Conservation (phyloP, 2,113 vertebrate species). For the Tragelaphus strepsiceros region DNA sequence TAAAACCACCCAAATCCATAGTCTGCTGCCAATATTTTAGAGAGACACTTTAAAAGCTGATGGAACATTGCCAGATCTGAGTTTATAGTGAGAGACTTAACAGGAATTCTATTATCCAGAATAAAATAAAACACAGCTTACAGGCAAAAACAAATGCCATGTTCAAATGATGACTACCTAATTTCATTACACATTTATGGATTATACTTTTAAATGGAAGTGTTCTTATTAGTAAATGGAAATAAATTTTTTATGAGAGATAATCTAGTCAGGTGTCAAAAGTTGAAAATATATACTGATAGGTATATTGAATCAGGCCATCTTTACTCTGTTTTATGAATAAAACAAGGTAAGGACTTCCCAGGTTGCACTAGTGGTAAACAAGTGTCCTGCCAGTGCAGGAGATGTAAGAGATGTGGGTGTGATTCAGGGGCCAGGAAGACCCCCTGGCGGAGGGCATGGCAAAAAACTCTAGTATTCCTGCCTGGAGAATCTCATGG, state of each 20-base stretch:
- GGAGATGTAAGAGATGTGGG: not conserved
- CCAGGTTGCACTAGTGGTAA: not conserved
- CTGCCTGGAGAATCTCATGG: not conserved
- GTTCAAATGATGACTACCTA: not conserved
- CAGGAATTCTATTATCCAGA: not conserved
- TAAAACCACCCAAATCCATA: not conserved
- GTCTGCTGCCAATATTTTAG: constrained; percentile 22
- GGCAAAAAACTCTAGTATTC: not conserved
- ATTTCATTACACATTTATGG: not conserved
- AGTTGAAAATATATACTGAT: not conserved
- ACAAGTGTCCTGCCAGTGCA: not conserved
- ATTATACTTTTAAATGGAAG: not conserved
- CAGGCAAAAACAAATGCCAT: not conserved
- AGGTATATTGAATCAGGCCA: not conserved
- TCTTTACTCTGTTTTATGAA: not conserved
- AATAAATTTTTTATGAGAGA: not conserved
- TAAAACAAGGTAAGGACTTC: not conserved
- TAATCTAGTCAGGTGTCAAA: not conserved
- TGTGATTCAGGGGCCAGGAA: not conserved
- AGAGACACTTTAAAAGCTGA: not conserved
- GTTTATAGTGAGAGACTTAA: not conserved
- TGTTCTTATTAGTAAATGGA: not conserved
- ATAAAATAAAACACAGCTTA: not conserved
- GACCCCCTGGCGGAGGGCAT: not conserved
- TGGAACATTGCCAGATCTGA: not conserved